These are phyloP conservation scores for Pipistrellus pygmaeus DNA, from an alignment of 2,797 vertebrate species.

Conservation along the genomic window DNA sequence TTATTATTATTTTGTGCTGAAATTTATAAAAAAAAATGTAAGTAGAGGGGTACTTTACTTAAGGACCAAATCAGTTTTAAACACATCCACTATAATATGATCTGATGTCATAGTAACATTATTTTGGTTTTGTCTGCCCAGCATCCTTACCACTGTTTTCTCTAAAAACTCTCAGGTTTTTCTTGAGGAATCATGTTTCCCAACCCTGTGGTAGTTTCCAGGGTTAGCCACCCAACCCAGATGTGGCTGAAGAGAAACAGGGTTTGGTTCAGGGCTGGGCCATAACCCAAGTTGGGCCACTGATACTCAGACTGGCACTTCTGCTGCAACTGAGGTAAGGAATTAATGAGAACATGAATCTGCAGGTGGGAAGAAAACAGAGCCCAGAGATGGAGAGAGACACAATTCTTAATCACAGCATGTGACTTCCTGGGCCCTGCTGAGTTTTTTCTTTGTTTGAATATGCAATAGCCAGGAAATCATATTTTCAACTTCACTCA, in stretches of 20 bases:
- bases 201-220: not conserved
- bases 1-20: slow-evolving; percentile 3
- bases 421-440: not conserved
- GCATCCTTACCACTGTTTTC: not conserved
- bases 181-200: not conserved
- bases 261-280: not conserved
- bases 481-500: slow-evolving; percentile 8
- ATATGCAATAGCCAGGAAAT: not conserved
- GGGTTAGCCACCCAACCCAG: not conserved
- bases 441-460: not conserved
- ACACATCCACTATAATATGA: not conserved
- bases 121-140: not conserved
- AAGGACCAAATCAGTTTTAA: not conserved
- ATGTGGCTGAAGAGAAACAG: not conserved
- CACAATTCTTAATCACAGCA: not conserved
- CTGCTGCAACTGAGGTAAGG: not conserved
- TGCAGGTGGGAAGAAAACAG: not conserved
- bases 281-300: not conserved
- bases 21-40: slow-evolving; percentile 16
- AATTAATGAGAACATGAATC: not conserved
- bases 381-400: not conserved
- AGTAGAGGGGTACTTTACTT: not conserved
- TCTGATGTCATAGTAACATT: not conserved
- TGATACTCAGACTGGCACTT: not conserved
- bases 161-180: not conserved